Evolutionary conservation across 2,797 vertebrate genomes (phyloP).

Genomic region (Sciaenops ocellatus): DNA sequence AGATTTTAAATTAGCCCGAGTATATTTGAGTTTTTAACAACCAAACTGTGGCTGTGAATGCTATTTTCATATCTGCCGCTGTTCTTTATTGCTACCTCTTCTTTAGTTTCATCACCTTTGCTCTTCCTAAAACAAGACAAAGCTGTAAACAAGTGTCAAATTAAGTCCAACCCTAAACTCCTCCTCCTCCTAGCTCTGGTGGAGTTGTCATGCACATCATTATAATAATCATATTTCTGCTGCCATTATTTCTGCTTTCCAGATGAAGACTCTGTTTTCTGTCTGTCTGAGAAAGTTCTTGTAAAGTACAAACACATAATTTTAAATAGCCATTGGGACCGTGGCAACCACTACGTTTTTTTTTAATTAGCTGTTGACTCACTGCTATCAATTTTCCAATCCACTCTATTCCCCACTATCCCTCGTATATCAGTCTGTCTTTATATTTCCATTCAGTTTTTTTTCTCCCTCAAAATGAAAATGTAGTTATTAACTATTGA

Average conservation of each 20-base stretch:
- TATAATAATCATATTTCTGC: not conserved
- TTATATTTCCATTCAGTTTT: not conserved
- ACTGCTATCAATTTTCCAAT: not conserved
- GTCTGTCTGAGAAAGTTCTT: not conserved
- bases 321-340: not conserved
- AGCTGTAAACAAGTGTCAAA: slow-evolving; percentile 50
- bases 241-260: not conserved
- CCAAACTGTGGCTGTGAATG: not conserved
- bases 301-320: too few relatives aligned
- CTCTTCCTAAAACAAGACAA: slow-evolving; percentile 27
- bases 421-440: not conserved
- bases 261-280: not conserved
- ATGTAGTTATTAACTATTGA: slow-evolving; percentile 57
- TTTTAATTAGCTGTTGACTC: slow-evolving; percentile 10
- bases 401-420: not conserved
- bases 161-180: not conserved
- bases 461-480: slow-evolving; percentile 9
- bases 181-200: slow-evolving; percentile 6
- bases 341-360: not conserved
- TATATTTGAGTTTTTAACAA: not conserved
- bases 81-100: slow-evolving; percentile 1
- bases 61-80: not conserved
- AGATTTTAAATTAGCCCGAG: not conserved
- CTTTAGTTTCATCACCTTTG: slow-evolving; percentile 26
- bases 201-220: not conserved